Evolutionary conservation across 2,888 invertebrate species (phyloP), one percentile per base, ranked within the genome.

Genomic region (Sesamia inferens): DNA sequence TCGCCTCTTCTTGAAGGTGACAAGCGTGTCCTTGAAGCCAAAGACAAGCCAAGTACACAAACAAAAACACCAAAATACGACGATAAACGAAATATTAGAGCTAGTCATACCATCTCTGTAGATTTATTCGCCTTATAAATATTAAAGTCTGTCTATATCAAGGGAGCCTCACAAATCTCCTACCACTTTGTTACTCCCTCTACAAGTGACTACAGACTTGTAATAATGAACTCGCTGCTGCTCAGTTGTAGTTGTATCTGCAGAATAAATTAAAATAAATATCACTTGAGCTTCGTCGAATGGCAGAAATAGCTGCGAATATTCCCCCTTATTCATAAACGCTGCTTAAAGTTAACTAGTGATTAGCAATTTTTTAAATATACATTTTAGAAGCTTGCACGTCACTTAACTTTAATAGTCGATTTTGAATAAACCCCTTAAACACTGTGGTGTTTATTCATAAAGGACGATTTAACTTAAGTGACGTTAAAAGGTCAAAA

Each of bases 111-210:
- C 54, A 67, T 71, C 24, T 19, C 76, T 69, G 68, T 62, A 77
- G 64, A 76, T 75, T 61, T 72, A 76, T 73, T 65, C 44, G 44
- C 81, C 82, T 85, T 85, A 85, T 86, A 81, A 87, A 85, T 87
- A 87, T 86, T 87, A 72, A 85, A 80, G 72, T 22, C 54, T 31
- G 74, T 59, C 89, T 89, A 87, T 92, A 93, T 92, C 88, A 90
- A 90, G 90, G 88, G 88, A 81, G 88, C 90, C 31, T 90, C 90
- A 90, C 88, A 84, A 90, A 92, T 90, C 90, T 89, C 88, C 88
- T 81, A 79, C 87, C 89, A 90, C 90, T 93, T 91, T 92, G 92
- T 92, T 91, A 90, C 90, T 90, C 88, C 85, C 79, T 79, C 88
- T 88, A 82, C 68, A 82, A 90, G 83, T 86, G 88, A 88, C 88